Evolutionary conservation across 2,113 vertebrate genomes (phyloP).

Genomic region (Pseudorectes ferrugineus): DNA sequence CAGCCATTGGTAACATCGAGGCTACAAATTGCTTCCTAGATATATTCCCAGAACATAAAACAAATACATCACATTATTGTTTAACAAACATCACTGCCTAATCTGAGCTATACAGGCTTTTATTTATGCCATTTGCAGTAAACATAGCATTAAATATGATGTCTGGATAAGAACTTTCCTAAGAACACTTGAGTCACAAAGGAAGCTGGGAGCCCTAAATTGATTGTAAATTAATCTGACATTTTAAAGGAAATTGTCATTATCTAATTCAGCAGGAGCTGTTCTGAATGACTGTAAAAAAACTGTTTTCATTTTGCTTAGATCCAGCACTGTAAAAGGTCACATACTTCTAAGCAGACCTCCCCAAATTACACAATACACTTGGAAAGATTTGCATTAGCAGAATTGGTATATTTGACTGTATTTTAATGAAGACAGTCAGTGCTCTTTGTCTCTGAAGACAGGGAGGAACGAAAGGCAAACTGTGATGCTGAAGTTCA

Average conservation of each 20-base stretch:
- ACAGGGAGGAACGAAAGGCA: not conserved
- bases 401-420: not conserved
- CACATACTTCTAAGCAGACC: not conserved
- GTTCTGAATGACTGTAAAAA: not conserved
- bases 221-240: constrained; percentile 58
- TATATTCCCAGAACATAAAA: constrained; percentile 15
- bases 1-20: not conserved
- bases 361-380: not conserved
- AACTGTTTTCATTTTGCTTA: constrained; percentile 27
- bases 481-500: not conserved
- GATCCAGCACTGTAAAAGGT: constrained; percentile 13
- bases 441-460: not conserved
- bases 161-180: constrained; percentile 1
- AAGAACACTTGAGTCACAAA: constrained; percentile 14
- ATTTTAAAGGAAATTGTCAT: constrained; percentile 58
- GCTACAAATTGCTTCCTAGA: constrained; percentile 11
- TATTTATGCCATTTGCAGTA: constrained; percentile 17
- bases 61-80: constrained; percentile 16
- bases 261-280: constrained; percentile 31
- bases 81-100: constrained; percentile 13
- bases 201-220: not conserved
- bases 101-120: not conserved
- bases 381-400: not conserved
- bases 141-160: constrained; percentile 25
- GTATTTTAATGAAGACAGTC: not conserved